Evolutionary conservation across 2,888 invertebrate genomes (phyloP).

Genomic region (Linnaemya vulpina): DNA sequence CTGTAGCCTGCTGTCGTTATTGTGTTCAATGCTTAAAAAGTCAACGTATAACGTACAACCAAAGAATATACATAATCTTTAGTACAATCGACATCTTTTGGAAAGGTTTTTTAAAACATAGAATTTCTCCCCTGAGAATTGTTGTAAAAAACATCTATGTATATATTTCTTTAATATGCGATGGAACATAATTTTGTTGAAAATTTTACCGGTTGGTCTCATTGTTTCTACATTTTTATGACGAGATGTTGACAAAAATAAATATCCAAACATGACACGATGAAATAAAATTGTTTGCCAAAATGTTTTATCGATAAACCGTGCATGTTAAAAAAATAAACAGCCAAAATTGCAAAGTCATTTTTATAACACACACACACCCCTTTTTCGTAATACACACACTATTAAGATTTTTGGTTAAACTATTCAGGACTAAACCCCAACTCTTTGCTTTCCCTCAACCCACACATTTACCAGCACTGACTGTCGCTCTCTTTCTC

Average conservation of each 20-base stretch:
- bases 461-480: not conserved
- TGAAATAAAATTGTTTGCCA: slow-evolving; percentile 41
- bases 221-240: slow-evolving; percentile 6
- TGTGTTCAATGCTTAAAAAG: too few relatives aligned
- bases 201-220: not conserved
- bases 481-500: not conserved
- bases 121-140: too few relatives aligned
- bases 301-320: slow-evolving; percentile 71
- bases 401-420: not conserved
- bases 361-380: not conserved
- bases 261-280: slow-evolving; percentile 50
- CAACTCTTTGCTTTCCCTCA: not conserved
- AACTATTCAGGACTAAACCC: not conserved
- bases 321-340: slow-evolving; percentile 61
- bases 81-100: too few relatives aligned
- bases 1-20: too few relatives aligned
- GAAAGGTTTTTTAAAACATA: too few relatives aligned
- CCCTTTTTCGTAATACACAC: not conserved
- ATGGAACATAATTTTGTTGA: not conserved
- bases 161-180: too few relatives aligned
- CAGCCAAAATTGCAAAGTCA: not conserved
- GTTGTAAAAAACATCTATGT: too few relatives aligned
- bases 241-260: slow-evolving; percentile 53
- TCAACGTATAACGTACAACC: too few relatives aligned
- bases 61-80: too few relatives aligned